A percentile compares a stretch with the other conserved stretches of the same genome.
Evolutionary conservation across 1,140 invertebrate genomes (phyloP).

Genomic region (Druon quercuslanigerum): DNA sequence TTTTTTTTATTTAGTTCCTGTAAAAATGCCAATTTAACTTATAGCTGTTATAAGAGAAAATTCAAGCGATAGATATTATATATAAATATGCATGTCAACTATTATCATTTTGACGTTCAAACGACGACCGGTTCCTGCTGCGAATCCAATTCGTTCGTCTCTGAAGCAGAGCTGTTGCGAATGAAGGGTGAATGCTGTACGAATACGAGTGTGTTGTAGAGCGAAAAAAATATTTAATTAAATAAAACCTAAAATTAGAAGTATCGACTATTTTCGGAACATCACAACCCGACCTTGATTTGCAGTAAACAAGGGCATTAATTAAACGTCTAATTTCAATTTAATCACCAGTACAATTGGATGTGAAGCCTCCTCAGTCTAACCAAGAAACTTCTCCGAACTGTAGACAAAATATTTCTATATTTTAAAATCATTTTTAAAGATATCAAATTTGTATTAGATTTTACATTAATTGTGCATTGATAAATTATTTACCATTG

Average conservation of each 20-base stretch:
- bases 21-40: conserved; percentile 11
- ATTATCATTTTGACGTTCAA: not conserved
- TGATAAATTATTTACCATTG: not conserved
- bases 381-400: conserved; percentile 10
- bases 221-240: conserved; percentile 73
- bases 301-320: conserved; percentile 40
- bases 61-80: conserved; percentile 4
- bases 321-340: conserved; percentile 31
- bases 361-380: conserved; percentile 26
- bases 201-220: conserved; percentile 71
- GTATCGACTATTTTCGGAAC: conserved; percentile 48
- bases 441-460: not conserved
- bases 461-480: conserved; percentile 22
- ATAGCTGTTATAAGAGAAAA: not conserved
- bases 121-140: conserved; percentile 57
- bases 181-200: conserved; percentile 67
- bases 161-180: conserved; percentile 52
- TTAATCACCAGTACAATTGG: not conserved
- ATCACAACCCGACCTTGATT: conserved; percentile 27
- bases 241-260: conserved; percentile 73
- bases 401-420: not conserved
- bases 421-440: too few relatives aligned
- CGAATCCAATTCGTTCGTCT: conserved; percentile 51
- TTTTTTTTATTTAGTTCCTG: conserved; percentile 26
- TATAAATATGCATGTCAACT: not conserved